phyloP scores from a whole-genome alignment of 2,113 vertebrate species.

The Cacatua alba region DNA sequence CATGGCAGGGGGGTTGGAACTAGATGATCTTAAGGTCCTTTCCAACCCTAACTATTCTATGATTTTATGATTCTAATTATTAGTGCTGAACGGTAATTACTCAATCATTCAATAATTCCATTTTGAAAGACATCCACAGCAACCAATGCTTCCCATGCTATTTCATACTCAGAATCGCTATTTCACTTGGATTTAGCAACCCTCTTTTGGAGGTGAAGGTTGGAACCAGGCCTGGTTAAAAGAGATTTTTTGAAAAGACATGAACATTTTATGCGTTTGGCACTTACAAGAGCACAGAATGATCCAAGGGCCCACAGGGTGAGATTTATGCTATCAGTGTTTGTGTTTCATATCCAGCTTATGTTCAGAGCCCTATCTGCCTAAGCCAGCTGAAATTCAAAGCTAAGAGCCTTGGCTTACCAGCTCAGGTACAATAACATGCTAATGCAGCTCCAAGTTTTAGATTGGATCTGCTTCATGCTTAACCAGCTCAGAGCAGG shows the following conservation, averaged over 20 bases:
- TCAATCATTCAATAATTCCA: background rate
- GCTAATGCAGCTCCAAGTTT: accelerated
- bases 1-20: too few species aligned
- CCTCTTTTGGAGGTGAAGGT: background rate
- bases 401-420: background rate
- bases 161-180: background rate
- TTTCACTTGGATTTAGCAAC: background rate
- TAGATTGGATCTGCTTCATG: background rate
- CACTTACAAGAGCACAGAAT: background rate
- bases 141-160: background rate
- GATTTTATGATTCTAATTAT: background rate
- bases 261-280: constrained; percentile 6
- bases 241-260: background rate
- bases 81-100: background rate
- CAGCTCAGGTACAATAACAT: background rate
- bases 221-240: background rate
- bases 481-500: background rate
- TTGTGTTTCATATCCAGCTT: background rate
- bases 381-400: background rate
- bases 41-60: too few species aligned
- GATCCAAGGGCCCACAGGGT: background rate
- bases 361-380: background rate
- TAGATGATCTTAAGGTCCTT: too few species aligned
- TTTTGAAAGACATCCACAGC: background rate
- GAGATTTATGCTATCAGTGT: background rate